Base-by-base conservation (phyloP, 2,113 vertebrate species). In the Ageneiosus marmoratus region DNA sequence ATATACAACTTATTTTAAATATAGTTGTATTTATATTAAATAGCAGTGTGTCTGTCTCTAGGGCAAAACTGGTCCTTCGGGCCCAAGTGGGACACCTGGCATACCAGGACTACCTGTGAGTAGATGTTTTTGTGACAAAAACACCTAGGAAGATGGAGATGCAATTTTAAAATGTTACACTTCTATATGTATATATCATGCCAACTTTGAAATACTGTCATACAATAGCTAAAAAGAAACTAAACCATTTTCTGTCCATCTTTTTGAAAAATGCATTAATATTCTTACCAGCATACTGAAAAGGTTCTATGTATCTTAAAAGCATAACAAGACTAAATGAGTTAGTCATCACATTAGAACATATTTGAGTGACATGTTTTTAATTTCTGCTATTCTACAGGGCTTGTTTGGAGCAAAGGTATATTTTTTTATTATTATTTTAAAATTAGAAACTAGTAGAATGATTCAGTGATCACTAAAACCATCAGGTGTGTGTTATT, bases 371-470 rank as follows among this genome's bases (percentile, higher is more conserved):
- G 4, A 75, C 4, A 11, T 15, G 9, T 50, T 53, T 53, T 62
- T 88, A 27, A 86, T 84, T 60, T 90, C 72, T 86, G 84, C 83
- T 53, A 77, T 87, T 82, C 69, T 86, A 13, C 90, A 96, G 96
- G 96, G 96, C 70, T 85, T 89, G 77, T 92, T 93, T 4, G 96
- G 96, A 93, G 88, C 91, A 80, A 95, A 95, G 91, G 96, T 97
- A 92, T 85, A 93, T 88, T 72, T 18, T 69, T 41, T 41, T 22
- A 3, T 41, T 41, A 3, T 41, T 41, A 3, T 41, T 41, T 41
- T 41, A 3, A 41, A 41, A 41, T 41, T 41, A 41, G 37, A 41
- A 41, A 5, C 37, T 41, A 41, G 13, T 2, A 29, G 13, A 75
- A 9, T 22, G 15, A 75, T 34, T 32, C 24, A 10, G 5, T 32